Base-by-base conservation (phyloP, 2,888 invertebrate species). In the Stenichneumon culpator region DNA sequence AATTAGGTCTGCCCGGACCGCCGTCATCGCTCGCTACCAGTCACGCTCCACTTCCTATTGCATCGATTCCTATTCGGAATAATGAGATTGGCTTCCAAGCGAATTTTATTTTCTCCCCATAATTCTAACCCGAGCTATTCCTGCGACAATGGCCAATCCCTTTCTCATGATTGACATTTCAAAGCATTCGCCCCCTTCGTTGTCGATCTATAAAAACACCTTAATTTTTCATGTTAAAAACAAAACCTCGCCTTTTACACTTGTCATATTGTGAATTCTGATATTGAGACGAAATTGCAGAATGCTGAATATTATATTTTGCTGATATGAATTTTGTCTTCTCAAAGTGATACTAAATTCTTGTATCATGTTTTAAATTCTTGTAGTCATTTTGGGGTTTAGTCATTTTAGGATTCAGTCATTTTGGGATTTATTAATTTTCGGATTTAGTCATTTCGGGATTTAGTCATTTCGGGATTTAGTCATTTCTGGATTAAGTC, bases 1-100 rank as follows among this genome's bases (percentile, higher is more conserved):
- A 72, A 78, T 82, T 67, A 78, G 54, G 36, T 36, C 67, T 57
- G 32, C 25, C 19, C 68, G 63, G 44, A 47, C 47, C 63, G 47
- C 63, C 60, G 74, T 83, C 83, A 79, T 74, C 73, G 50, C 72
- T 68, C 25, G 63, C 74, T 65, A 74, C 74, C 73, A 69, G 69
- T 83, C 79, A 79, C 60, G 69, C 68, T 81, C 50, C 81, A 69
- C 60, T 83, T 74, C 22, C 32, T 54, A 75, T 83, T 79, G 52
- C 25, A 70, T 74, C 50, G 25, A 70, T 63, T 69, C 68, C 68
- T 44, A 32, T 63, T 5, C 32, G 39, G 25, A 69, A 74, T 83
- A 83, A 83, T 68, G 63, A 83, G 73, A 54, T 74, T 22, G 69
- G 14, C 44, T 57, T 22, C 25, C 22, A 57, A 57, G 14, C 50